phyloP scores from a whole-genome alignment of 2,113 vertebrate species.

The Lophotis ruficrista region DNA sequence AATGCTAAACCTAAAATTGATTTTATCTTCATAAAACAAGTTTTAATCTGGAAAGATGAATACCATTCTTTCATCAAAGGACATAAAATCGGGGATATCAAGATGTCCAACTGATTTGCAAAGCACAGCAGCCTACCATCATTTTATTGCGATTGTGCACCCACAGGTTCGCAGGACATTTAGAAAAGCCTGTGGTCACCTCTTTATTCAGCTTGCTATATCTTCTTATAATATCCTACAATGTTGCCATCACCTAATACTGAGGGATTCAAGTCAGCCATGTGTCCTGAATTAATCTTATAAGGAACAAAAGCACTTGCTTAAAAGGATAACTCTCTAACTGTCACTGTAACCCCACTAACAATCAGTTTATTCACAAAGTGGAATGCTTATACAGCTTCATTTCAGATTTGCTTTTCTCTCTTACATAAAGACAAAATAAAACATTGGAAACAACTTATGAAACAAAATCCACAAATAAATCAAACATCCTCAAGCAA shows the following conservation, averaged over 20 bases:
- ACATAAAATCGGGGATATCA: background rate
- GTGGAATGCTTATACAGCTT: background rate
- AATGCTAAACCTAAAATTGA: background rate
- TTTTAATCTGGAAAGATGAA: background rate
- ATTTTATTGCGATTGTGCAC: background rate
- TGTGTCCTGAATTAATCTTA: background rate
- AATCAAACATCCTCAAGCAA: background rate
- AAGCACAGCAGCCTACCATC: background rate
- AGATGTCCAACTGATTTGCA: background rate
- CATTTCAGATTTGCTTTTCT: background rate
- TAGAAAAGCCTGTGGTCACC: background rate
- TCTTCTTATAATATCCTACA: background rate
- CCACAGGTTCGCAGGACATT: background rate
- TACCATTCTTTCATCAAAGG: background rate
- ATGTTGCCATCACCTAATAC: background rate
- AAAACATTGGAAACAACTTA: background rate
- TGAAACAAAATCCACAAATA: background rate
- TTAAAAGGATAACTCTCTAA: background rate
- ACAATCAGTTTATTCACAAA: background rate
- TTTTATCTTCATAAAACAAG: background rate
- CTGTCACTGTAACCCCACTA: background rate
- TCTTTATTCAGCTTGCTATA: background rate
- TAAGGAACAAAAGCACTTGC: background rate
- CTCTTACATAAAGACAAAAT: background rate
- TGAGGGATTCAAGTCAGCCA: background rate